Base-by-base conservation (phyloP, 1,140 invertebrate species). In the Bicyclus anynana region DNA sequence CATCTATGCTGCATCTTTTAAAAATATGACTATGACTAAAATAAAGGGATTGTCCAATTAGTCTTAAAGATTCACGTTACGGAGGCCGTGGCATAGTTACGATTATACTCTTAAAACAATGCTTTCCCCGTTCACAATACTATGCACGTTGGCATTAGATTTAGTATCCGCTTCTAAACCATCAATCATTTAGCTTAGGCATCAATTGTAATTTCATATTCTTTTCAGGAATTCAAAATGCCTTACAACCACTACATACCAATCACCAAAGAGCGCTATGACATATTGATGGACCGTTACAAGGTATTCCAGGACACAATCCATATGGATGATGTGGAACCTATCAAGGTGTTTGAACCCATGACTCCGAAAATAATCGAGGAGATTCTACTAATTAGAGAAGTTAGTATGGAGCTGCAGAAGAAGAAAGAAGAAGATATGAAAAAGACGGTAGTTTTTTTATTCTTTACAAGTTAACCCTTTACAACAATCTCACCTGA, bases 341-440 rank as follows among this genome's bases (percentile, higher is more conserved):
- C 70, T 0, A 53, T 76, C 0, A 64, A 16, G 2, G 71, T 83
- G 0, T 85, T 72, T 59, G 65, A 72, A 1, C 55, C 64, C 0
- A 40, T 85, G 5, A 5, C 54, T 0, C 0, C 54, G 18, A 67
- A 67, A 17, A 49, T 60, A 0, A 0, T 74, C 5, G 57, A 74
- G 0, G 75, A 83, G 47, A 17, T 85, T 33, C 10, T 57, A 0
- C 58, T 83, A 2, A 80, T 79, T 18, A 69, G 82, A 20, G 75
- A 80, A 23, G 62, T 82, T 23, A 80, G 77, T 38, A 55, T 44
- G 12, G 59, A 68, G 0, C 33, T 85, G 27, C 75, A 80, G 61
- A 56, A 50, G 18, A 83, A 83, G 59, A 82, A 80, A 33, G 65
- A 77, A 0, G 75, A 83, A 0, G 77, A 79, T 37, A 53, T 77